phyloP scores from a whole-genome alignment of 2,888 invertebrate species.

The Zelleria hepariella region DNA sequence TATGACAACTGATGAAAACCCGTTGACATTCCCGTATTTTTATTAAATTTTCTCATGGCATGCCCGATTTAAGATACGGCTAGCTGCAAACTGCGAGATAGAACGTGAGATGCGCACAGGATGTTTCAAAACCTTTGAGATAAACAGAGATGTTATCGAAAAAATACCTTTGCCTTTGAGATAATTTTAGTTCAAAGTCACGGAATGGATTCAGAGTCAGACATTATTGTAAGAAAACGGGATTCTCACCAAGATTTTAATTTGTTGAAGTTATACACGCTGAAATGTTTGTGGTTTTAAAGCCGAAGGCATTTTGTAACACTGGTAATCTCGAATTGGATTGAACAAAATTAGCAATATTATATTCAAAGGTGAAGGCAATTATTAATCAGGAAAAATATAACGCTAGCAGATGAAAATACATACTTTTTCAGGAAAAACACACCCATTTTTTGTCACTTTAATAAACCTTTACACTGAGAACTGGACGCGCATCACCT shows the following conservation, averaged over 20 bases:
- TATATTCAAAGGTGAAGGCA: not conserved
- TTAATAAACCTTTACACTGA: not conserved
- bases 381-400: not conserved
- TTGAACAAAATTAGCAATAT: not conserved
- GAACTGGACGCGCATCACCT: not conserved
- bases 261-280: too few species aligned
- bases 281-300: too few species aligned
- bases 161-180: not conserved
- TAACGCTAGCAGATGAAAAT: not conserved
- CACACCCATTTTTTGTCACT: slow-evolving; percentile 38
- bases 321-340: not conserved
- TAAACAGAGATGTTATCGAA: not conserved
- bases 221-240: too few species aligned
- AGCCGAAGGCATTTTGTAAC: not conserved
- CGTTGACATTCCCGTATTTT: not conserved
- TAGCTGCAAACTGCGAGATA: not conserved
- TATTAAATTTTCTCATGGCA: not conserved
- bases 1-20: not conserved
- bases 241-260: too few species aligned
- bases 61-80: not conserved
- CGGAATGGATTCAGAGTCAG: not conserved
- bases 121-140: not conserved
- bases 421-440: slow-evolving; percentile 45
- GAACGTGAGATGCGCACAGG: not conserved
- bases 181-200: not conserved